phyloP scores from a whole-genome alignment of 1,140 invertebrate genomes.

The Drosophila bocqueti region DNA sequence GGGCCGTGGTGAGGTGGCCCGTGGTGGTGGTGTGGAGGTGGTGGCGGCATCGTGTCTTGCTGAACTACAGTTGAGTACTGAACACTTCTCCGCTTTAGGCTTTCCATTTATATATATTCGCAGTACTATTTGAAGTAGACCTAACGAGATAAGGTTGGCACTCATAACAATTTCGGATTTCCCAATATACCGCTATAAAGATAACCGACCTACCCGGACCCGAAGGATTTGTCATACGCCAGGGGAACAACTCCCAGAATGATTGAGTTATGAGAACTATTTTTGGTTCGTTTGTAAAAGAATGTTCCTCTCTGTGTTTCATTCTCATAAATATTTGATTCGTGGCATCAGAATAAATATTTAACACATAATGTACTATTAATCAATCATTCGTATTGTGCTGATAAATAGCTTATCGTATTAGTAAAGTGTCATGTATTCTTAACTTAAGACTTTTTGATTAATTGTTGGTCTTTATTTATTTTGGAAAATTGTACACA shows the following conservation, averaged over 20 bases:
- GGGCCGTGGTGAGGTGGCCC: slow-evolving; percentile 19
- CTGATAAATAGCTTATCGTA: slow-evolving; percentile 22
- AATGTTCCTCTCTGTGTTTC: background rate
- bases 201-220: slow-evolving; percentile 15
- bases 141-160: slow-evolving; percentile 16
- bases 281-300: background rate
- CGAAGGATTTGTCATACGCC: slow-evolving; percentile 12
- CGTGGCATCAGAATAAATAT: background rate
- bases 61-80: slow-evolving; percentile 32
- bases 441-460: slow-evolving; percentile 9
- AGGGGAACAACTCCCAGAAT: slow-evolving; percentile 4
- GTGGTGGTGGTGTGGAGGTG: slow-evolving; percentile 34
- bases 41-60: slow-evolving; percentile 33
- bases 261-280: slow-evolving; percentile 5
- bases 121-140: slow-evolving; percentile 22
- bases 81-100: background rate
- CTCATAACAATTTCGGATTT: slow-evolving; percentile 29
- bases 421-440: slow-evolving; percentile 22
- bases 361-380: background rate
- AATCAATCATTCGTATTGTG: slow-evolving; percentile 22
- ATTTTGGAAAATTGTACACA: too few species aligned
- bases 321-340: slow-evolving; percentile 3
- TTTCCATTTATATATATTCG: slow-evolving; percentile 31
- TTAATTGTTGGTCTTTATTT: slow-evolving; percentile 22
- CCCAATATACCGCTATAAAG: slow-evolving; percentile 38